Evolutionary conservation across 2,888 invertebrate genomes (phyloP).

Genomic region (Chromoteleia sp.): DNA sequence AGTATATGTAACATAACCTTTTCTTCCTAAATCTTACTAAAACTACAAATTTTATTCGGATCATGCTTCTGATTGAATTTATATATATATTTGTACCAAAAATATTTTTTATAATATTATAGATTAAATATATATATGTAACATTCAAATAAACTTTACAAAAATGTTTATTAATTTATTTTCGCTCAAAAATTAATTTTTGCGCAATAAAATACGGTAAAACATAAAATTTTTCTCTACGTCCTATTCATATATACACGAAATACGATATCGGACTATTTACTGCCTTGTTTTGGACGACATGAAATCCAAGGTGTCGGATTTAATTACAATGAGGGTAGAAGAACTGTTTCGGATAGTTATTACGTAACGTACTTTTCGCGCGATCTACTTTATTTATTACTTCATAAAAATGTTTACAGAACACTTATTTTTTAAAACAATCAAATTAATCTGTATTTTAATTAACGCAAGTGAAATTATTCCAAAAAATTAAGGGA

Average conservation of each 20-base stretch:
- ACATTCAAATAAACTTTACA: too few species aligned
- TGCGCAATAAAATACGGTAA: neutral
- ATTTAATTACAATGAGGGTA: constrained; percentile 65
- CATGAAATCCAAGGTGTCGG: constrained; percentile 59
- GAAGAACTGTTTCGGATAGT: constrained; percentile 24
- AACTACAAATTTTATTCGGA: too few species aligned
- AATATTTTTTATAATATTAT: too few species aligned
- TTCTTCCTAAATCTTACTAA: too few species aligned
- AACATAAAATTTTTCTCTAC: constrained; percentile 18
- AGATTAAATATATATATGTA: too few species aligned
- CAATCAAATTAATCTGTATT: neutral
- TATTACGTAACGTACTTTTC: constrained; percentile 25
- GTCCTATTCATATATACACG: constrained; percentile 15
- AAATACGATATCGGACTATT: constrained; percentile 48
- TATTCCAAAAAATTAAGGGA: too few species aligned
- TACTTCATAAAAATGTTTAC: too few species aligned
- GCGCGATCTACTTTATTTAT: neutral
- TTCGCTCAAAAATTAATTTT: constrained; percentile 1
- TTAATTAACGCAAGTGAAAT: too few species aligned
- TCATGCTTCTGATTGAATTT: too few species aligned
- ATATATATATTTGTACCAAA: too few species aligned
- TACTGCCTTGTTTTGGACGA: constrained; percentile 44
- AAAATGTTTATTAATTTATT: too few species aligned
- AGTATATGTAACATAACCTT: too few species aligned
- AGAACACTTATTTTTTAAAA: neutral